Conservation (phyloP, 2,888 invertebrate genomes). For the Bimastos eiseni region DNA sequence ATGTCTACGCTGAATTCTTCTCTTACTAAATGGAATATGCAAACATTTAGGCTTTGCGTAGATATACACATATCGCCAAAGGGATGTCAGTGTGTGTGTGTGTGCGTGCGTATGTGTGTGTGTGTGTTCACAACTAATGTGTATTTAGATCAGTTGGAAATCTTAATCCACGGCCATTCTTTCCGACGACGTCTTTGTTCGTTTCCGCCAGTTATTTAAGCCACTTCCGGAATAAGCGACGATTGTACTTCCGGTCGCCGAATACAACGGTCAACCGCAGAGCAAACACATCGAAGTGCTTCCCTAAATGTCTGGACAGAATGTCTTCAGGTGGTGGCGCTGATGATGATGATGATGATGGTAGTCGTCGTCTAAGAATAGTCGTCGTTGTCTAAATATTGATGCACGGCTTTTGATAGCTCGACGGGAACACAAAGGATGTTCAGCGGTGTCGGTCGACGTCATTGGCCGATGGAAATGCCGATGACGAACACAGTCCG, state of each 20-base stretch:
- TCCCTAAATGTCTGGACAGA: too few relatives aligned
- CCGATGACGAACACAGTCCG: background rate
- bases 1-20: background rate
- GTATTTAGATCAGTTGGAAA: background rate
- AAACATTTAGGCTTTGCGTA: background rate
- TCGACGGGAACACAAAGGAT: background rate
- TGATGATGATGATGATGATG: background rate
- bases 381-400: background rate
- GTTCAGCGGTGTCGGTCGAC: background rate
- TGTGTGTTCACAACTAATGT: background rate
- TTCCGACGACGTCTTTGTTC: background rate
- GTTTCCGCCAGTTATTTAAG: background rate
- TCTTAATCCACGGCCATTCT: background rate
- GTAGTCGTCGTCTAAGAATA: too few relatives aligned
- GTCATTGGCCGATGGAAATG: background rate
- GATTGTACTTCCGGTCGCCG: background rate
- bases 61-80: too few relatives aligned
- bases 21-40: background rate
- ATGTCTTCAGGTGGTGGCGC: background rate
- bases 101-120: background rate
- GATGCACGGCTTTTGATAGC: background rate
- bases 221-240: constrained; percentile 13
- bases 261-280: background rate
- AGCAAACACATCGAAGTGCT: background rate
- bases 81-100: background rate